phyloP scores from a whole-genome alignment of 2,888 invertebrate genomes.

The Zaprionus obscuricornis region DNA sequence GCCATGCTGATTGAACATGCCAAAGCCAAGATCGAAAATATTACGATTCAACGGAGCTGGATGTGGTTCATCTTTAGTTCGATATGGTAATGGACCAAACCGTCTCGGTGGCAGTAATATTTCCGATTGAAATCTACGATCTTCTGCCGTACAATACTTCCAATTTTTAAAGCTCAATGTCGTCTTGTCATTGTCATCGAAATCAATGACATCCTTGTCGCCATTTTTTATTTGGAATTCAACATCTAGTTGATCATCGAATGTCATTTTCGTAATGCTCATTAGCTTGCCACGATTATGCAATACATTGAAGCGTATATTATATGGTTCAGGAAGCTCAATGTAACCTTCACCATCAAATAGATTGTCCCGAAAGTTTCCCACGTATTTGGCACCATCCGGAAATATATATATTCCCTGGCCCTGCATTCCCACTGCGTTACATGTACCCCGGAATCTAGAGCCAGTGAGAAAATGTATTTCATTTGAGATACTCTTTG shows the following conservation, averaged over 20 bases:
- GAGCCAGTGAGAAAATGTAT: constrained; percentile 43
- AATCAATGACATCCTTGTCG: too few species aligned
- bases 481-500: too few species aligned
- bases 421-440: constrained; percentile 86
- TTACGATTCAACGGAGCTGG: constrained; percentile 24
- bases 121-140: constrained; percentile 85
- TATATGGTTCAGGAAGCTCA: constrained; percentile 35
- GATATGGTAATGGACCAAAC: constrained; percentile 31
- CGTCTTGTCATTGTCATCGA: background rate
- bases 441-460: constrained; percentile 30
- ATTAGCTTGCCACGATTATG: constrained; percentile 42
- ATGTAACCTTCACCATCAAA: constrained; percentile 85
- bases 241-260: constrained; percentile 46
- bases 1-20: constrained; percentile 21
- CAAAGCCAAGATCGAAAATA: constrained; percentile 58
- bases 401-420: constrained; percentile 85
- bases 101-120: background rate
- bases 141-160: constrained; percentile 87
- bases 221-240: constrained; percentile 70
- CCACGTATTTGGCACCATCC: constrained; percentile 86
- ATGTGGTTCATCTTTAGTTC: constrained; percentile 5
- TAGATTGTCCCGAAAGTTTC: constrained; percentile 85
- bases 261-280: constrained; percentile 32
- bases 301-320: constrained; percentile 69
- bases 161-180: constrained; percentile 83